A percentile compares a stretch with the other conserved stretches of the same genome.
These are phyloP conservation scores for Sphecodes monilicornis DNA, from an alignment of 2,888 invertebrate species.

Conservation along the genomic window DNA sequence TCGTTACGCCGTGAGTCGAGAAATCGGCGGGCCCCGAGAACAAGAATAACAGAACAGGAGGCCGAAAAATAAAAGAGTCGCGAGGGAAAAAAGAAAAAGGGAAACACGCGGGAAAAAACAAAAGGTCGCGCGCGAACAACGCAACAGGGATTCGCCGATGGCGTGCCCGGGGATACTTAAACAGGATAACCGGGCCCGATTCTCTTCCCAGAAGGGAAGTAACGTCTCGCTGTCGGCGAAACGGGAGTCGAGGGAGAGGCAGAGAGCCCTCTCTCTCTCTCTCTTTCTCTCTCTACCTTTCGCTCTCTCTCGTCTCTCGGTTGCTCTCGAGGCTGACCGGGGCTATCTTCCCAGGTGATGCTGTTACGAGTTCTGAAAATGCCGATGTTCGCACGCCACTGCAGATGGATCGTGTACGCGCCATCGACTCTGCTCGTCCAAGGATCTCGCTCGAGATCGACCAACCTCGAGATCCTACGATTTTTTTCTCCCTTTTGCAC, in stretches of 20 bases:
- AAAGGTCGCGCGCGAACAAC: constrained; percentile 12
- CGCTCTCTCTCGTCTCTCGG: neutral
- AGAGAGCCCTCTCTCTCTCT: neutral
- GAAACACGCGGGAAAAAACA: neutral
- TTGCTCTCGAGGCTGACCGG: constrained; percentile 36
- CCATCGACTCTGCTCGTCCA: constrained; percentile 37
- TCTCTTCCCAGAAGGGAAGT: constrained; percentile 78
- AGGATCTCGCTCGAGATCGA: constrained; percentile 6
- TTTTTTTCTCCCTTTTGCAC: constrained; percentile 18
- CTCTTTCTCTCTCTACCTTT: neutral
- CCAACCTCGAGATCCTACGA: neutral
- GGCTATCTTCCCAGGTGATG: constrained; percentile 73
- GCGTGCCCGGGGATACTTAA: constrained; percentile 81
- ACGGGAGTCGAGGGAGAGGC: constrained; percentile 69
- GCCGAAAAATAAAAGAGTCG: neutral
- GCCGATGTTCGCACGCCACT: constrained; percentile 72
- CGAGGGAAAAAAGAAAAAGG: neutral
- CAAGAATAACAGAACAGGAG: neutral
- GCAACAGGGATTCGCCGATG: constrained; percentile 76
- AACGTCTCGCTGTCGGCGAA: constrained; percentile 72
- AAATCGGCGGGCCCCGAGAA: neutral
- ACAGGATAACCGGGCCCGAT: constrained; percentile 59
- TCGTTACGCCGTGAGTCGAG: neutral
- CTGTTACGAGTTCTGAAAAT: constrained; percentile 74
- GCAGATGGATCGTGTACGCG: constrained; percentile 41